These are phyloP conservation scores for Atta cephalotes DNA, from an alignment of 1,140 invertebrate genomes.

Conservation along the genomic window DNA sequence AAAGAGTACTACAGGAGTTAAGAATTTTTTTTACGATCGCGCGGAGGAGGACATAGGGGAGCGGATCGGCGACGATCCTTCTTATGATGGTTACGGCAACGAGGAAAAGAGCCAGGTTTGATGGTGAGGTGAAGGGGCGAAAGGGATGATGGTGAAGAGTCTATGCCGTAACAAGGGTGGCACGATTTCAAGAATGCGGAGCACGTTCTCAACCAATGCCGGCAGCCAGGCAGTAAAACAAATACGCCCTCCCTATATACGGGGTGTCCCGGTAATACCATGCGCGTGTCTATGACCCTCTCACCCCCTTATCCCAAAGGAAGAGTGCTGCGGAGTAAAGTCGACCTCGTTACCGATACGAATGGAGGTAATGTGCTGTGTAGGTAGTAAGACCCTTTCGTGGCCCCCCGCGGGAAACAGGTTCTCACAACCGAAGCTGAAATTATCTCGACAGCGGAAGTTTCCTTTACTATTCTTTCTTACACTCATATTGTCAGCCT, in stretches of 20 bases:
- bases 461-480: conserved; percentile 48
- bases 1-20: conserved; percentile 79
- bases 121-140: conserved; percentile 38
- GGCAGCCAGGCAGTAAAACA: conserved; percentile 86
- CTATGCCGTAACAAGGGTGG: conserved; percentile 83
- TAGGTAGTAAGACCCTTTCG: conserved; percentile 77
- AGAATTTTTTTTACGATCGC: conserved; percentile 80
- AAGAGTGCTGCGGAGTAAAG: conserved; percentile 40
- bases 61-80: conserved; percentile 68
- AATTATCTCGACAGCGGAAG: conserved; percentile 66
- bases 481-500: background rate
- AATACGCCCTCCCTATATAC: conserved; percentile 84
- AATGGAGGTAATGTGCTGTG: conserved; percentile 76
- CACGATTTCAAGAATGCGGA: conserved; percentile 85
- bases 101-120: conserved; percentile 70
- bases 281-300: conserved; percentile 27
- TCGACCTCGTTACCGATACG: conserved; percentile 80
- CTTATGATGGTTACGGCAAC: conserved; percentile 50
- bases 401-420: conserved; percentile 55
- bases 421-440: conserved; percentile 54
- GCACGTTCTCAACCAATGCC: conserved; percentile 86
- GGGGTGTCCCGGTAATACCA: conserved; percentile 81
- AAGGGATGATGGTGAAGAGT: conserved; percentile 63
- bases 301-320: conserved; percentile 20
- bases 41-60: background rate